Evolutionary conservation across 2,888 invertebrate genomes (phyloP).

Genomic region (Cosmia trapezina): DNA sequence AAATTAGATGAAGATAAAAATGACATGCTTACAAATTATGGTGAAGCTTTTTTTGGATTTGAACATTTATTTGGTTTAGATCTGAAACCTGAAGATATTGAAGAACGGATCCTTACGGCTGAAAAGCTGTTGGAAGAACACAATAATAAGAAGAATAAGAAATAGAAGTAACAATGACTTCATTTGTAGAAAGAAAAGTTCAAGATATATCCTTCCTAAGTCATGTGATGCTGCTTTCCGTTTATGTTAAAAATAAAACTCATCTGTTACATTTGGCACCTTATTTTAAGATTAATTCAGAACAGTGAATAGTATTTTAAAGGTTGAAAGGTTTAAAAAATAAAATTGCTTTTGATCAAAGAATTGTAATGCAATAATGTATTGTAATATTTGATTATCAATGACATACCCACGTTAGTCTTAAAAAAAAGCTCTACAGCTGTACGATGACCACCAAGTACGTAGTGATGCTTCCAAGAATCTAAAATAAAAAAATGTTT

Average conservation of each 20-base stretch:
- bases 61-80: constrained; percentile 53
- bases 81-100: constrained; percentile 72
- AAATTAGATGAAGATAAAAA: constrained; percentile 29
- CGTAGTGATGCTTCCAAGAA: constrained; percentile 70
- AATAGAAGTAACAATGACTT: not conserved
- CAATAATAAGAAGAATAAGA: constrained; percentile 66
- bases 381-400: not conserved
- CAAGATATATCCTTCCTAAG: not conserved
- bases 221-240: not conserved
- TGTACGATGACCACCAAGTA: constrained; percentile 71
- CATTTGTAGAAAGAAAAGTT: not conserved
- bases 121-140: constrained; percentile 75
- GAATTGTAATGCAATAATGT: not conserved
- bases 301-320: not conserved
- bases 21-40: constrained; percentile 15
- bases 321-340: not conserved
- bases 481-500: constrained; percentile 60
- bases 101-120: constrained; percentile 66
- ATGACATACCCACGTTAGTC: not conserved
- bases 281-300: not conserved
- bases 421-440: constrained; percentile 41
- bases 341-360: not conserved
- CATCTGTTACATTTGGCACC: not conserved
- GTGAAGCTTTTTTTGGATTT: constrained; percentile 46
- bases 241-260: no score